Evolutionary conservation across 2,797 vertebrate genomes (phyloP).

Genomic region (Channallabes apus): DNA sequence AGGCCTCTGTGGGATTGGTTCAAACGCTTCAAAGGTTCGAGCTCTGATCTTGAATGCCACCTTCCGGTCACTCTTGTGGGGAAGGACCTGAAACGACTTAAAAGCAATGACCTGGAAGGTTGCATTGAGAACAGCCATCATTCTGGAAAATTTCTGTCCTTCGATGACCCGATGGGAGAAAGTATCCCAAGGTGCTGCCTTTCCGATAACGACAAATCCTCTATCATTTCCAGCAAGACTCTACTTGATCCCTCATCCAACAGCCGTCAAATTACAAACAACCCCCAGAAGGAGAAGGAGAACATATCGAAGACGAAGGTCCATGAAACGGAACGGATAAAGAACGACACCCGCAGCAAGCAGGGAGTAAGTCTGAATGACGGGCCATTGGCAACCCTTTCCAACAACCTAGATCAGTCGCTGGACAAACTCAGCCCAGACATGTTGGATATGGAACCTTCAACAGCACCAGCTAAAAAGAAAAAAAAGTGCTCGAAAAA

Average conservation of each 20-base stretch:
- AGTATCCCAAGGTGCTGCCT: constrained; percentile 86
- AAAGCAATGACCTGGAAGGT: constrained; percentile 83
- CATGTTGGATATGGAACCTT: constrained; percentile 85
- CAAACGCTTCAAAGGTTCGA: constrained; percentile 93
- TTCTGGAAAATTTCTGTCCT: constrained; percentile 77
- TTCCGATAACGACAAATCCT: constrained; percentile 87
- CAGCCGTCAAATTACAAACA: constrained; percentile 84
- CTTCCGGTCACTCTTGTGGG: constrained; percentile 81
- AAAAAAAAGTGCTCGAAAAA: constrained; percentile 95
- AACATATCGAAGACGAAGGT: constrained; percentile 91
- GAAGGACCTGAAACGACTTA: constrained; percentile 88
- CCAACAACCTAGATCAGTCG: constrained; percentile 86
- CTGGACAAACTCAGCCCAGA: constrained; percentile 85
- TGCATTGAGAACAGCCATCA: constrained; percentile 83
- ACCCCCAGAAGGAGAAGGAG: constrained; percentile 88
- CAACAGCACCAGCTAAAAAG: constrained; percentile 89
- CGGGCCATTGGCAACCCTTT: constrained; percentile 90
- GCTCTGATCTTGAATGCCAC: constrained; percentile 89
- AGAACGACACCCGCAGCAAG: constrained; percentile 89
- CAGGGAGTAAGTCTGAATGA: constrained; percentile 82
- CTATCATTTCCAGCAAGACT: constrained; percentile 86
- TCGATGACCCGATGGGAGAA: constrained; percentile 75
- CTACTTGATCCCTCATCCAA: constrained; percentile 78
- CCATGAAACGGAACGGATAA: constrained; percentile 78
- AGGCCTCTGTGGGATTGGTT: constrained; percentile 97